Evolutionary conservation across 2,797 vertebrate genomes (phyloP).

Genomic region (Parambassis ranga): DNA sequence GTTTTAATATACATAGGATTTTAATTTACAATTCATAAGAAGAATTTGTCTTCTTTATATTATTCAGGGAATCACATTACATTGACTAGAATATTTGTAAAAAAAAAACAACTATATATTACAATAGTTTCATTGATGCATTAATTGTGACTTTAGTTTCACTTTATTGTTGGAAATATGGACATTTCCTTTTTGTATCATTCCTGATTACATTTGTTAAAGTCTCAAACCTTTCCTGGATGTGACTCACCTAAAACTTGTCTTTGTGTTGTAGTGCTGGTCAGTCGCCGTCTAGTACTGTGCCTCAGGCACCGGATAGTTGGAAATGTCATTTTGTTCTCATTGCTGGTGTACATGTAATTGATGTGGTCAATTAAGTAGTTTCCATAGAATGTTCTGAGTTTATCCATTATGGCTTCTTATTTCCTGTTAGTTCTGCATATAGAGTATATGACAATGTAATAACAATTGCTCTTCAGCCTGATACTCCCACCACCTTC

Average conservation of each 20-base stretch:
- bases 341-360: slow-evolving; percentile 35
- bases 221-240: not conserved
- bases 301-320: slow-evolving; percentile 22
- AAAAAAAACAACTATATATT: too few species aligned
- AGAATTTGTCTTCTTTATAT: too few species aligned
- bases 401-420: slow-evolving; percentile 54
- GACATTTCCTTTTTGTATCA: slow-evolving; percentile 6
- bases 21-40: too few species aligned
- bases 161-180: too few species aligned
- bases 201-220: not conserved
- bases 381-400: slow-evolving; percentile 52
- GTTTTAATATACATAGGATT: too few species aligned
- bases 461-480: slow-evolving; percentile 47
- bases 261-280: slow-evolving; percentile 29
- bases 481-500: slow-evolving; percentile 59
- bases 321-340: slow-evolving; percentile 50
- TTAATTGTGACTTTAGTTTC: not conserved
- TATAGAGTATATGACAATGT: slow-evolving; percentile 44
- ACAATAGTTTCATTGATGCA: not conserved
- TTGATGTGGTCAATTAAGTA: slow-evolving; percentile 51
- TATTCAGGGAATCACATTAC: too few species aligned
- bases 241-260: slow-evolving; percentile 8
- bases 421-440: slow-evolving; percentile 56
- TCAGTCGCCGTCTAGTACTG: slow-evolving; percentile 18
- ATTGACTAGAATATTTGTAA: too few species aligned